Evolutionary conservation across 2,797 vertebrate genomes (phyloP).

Genomic region (Etheostoma nigrum): DNA sequence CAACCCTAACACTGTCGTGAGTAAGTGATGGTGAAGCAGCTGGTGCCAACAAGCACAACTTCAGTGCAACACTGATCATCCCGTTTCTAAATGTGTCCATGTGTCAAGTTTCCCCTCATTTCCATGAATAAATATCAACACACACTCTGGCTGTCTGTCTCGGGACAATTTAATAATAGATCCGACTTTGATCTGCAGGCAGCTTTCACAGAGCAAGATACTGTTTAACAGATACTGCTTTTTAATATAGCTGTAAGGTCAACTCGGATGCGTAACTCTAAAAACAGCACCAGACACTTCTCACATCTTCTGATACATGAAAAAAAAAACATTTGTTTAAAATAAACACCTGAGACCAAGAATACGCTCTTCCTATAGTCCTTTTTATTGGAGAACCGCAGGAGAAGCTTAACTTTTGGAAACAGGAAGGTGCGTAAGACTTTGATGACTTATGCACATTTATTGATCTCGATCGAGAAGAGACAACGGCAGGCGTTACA

Average conservation of each 20-base stretch:
- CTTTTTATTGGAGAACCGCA: too few species aligned
- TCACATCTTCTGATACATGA: background rate
- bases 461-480: too few species aligned
- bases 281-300: slow-evolving; percentile 10
- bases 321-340: background rate
- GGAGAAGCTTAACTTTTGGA: too few species aligned
- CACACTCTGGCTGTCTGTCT: slow-evolving; percentile 21
- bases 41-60: background rate
- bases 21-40: slow-evolving; percentile 20
- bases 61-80: background rate
- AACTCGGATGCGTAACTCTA: slow-evolving; percentile 20
- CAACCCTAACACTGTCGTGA: too few species aligned
- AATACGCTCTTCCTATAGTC: background rate
- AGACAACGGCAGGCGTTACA: too few species aligned
- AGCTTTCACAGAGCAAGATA: background rate
- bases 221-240: background rate
- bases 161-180: slow-evolving; percentile 44
- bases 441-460: too few species aligned
- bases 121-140: slow-evolving; percentile 35
- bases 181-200: slow-evolving; percentile 36
- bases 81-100: slow-evolving; percentile 27
- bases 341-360: background rate
- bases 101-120: background rate
- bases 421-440: too few species aligned
- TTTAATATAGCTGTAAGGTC: slow-evolving; percentile 30